Evolutionary conservation across 2,797 vertebrate genomes (phyloP), one percentile per base, ranked within the genome.

Genomic region (Caiman crocodilus): DNA sequence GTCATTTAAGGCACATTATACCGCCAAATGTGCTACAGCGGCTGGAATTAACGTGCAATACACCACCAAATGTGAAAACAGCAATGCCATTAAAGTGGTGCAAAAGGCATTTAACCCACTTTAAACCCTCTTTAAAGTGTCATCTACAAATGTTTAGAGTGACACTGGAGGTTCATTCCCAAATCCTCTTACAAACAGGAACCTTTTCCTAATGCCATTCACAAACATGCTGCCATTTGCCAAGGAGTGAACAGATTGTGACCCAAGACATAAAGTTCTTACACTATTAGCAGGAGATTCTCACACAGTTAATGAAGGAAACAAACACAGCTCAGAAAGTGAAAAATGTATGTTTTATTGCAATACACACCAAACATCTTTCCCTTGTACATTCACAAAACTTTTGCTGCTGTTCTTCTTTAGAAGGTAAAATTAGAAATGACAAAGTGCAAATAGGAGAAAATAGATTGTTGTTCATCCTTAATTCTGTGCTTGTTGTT

Each of bases 341-440:
- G 32, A 79, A 82, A 50, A 50, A 30, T 32, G 26, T 10, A 12
- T 30, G 42, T 75, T 16, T 17, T n/a, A 16, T 15, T 14, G 4
- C 67, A 50, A 0, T 2, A 56, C 50, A 55, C 61, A 63, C 1
- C 42, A 69, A 2, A 0, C 0, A 20, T 3, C 18, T 32, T 55
- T 14, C 14, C 10, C 74, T 58, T 1, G 28, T 3, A 35, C 32
- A 6, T 14, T 50, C 59, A 8, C 50, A 56, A 75, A 15, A 65
- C 59, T 23, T 50, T 4, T 4, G 23, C 32, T 2, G 2, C 60
- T 67, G 13, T 11, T 79, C 28, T 7, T n/a, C 67, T 57, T 58
- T 0, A 6, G 57, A 32, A 57, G 56, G 20, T 8, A 4, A 57
- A 73, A 60, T 12, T 60, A 61, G 30, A 1, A 71, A 71, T 25